Percentiles rank a stretch among this genome's conserved stretches.
Conservation (phyloP, 2,797 vertebrate genomes). For the Sandelia bainsii region DNA sequence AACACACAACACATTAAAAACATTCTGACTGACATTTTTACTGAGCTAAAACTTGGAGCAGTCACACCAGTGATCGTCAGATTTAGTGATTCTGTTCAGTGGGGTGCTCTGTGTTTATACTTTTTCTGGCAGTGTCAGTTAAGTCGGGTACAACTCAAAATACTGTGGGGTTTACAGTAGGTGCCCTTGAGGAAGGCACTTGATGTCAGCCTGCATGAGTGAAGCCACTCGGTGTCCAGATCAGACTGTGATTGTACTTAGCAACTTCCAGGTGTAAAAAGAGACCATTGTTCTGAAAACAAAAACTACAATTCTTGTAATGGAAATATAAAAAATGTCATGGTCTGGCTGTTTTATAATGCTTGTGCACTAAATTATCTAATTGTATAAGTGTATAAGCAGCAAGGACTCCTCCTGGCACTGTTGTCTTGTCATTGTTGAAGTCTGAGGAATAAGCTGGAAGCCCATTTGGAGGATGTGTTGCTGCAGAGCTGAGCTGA, state of each 20-base stretch:
- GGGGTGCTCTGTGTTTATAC: neutral
- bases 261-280: too few species aligned
- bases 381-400: neutral
- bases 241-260: neutral
- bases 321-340: too few species aligned
- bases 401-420: constrained; percentile 18
- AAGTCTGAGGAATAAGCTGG: constrained; percentile 16
- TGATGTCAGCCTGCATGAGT: neutral
- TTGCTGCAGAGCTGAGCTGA: constrained; percentile 19
- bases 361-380: neutral
- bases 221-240: too few species aligned
- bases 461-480: constrained; percentile 6
- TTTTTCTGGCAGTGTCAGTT: neutral
- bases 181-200: neutral
- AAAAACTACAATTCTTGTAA: too few species aligned
- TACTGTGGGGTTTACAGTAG: neutral
- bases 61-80: neutral
- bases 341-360: neutral
- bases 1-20: neutral
- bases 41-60: neutral
- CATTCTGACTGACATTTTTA: neutral
- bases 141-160: too few species aligned
- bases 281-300: too few species aligned
- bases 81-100: neutral
- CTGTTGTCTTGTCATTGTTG: constrained; percentile 13